A percentile compares a stretch with the other conserved stretches of the same genome.
Evolutionary conservation across 2,797 vertebrate genomes (phyloP).

Genomic region (Austrolebias charrua): DNA sequence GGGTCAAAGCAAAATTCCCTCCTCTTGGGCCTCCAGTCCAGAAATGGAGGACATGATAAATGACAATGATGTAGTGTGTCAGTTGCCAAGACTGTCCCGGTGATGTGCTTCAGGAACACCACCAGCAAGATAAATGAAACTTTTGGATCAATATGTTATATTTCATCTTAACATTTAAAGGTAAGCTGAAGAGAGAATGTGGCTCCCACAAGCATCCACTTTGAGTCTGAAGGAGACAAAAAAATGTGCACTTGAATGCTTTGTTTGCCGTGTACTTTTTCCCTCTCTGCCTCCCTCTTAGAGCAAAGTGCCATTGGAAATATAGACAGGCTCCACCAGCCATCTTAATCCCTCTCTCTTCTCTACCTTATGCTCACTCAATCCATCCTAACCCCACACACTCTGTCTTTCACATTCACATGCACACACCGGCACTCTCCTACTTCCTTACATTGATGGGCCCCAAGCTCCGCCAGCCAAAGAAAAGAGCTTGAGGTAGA

Average conservation of each 20-base stretch:
- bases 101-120: constrained; percentile 33
- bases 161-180: constrained; percentile 25
- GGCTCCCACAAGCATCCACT: constrained; percentile 38
- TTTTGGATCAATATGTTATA: constrained; percentile 27
- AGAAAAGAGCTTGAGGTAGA: constrained; percentile 57
- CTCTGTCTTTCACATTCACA: constrained; percentile 49
- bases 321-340: constrained; percentile 80
- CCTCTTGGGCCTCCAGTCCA: constrained; percentile 60
- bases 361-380: constrained; percentile 80
- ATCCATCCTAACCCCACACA: constrained; percentile 77
- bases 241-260: constrained; percentile 66
- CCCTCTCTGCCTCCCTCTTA: constrained; percentile 55
- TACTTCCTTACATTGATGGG: constrained; percentile 71
- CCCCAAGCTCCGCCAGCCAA: constrained; percentile 66
- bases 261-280: constrained; percentile 67
- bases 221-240: constrained; percentile 46
- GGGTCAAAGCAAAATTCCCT: constrained; percentile 69
- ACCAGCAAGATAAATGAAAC: constrained; percentile 3
- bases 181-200: constrained; percentile 35
- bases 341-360: constrained; percentile 85
- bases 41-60: constrained; percentile 66
- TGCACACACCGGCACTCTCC: constrained; percentile 31
- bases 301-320: constrained; percentile 79
- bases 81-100: constrained; percentile 42
- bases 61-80: constrained; percentile 47